phyloP scores from a whole-genome alignment of 2,113 vertebrate species.

The Ranitomeya imitator region DNA sequence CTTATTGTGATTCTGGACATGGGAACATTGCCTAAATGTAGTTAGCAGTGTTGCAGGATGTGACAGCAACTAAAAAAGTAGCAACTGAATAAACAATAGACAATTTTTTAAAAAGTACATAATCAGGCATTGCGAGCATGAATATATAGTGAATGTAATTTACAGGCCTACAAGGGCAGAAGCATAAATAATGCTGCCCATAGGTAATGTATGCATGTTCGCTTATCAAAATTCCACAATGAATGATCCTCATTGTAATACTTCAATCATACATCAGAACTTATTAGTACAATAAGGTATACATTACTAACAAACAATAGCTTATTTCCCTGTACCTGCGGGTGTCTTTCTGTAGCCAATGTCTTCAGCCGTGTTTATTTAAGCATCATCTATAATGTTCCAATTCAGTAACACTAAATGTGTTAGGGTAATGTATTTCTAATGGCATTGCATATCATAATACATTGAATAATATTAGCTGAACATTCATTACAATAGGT shows the following conservation, averaged over 20 bases:
- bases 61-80: background rate
- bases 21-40: too few species aligned
- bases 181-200: background rate
- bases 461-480: slow-evolving; percentile 47
- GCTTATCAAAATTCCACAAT: background rate
- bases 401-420: slow-evolving; percentile 35
- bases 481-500: slow-evolving; percentile 24
- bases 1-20: too few species aligned
- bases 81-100: background rate
- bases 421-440: slow-evolving; percentile 34
- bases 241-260: background rate
- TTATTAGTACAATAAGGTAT: background rate
- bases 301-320: background rate
- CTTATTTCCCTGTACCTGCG: background rate
- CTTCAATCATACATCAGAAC: background rate
- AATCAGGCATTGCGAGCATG: background rate
- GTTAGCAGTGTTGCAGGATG: background rate
- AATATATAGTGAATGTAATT: background rate
- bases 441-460: slow-evolving; percentile 43
- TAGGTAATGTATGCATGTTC: background rate
- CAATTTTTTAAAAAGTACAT: background rate
- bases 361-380: slow-evolving; percentile 15
- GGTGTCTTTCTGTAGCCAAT: background rate
- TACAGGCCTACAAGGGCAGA: background rate
- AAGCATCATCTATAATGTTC: slow-evolving; percentile 42